A percentile compares a stretch with the other conserved stretches of the same genome.
Evolutionary conservation across 2,797 vertebrate genomes (phyloP).

Genomic region (Hylomyscus alleni): DNA sequence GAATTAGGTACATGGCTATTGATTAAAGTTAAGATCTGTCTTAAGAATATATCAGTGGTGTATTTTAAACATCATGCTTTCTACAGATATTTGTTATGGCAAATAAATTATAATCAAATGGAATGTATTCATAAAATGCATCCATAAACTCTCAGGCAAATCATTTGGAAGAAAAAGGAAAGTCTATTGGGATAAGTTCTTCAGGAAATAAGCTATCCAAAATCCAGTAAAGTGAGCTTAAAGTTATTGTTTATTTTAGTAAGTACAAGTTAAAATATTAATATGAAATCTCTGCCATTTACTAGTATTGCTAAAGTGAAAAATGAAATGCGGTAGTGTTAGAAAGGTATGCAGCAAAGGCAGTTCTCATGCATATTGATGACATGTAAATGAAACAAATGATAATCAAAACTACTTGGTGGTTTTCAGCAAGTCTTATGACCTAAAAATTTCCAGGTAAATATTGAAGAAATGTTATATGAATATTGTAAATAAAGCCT

Average conservation of each 20-base stretch:
- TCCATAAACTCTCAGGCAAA: neutral
- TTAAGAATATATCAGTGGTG: neutral
- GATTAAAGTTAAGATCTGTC: neutral
- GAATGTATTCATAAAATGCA: neutral
- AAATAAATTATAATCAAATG: conserved; percentile 4
- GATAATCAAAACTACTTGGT: neutral
- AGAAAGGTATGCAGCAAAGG: neutral
- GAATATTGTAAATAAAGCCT: neutral
- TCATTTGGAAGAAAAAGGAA: neutral
- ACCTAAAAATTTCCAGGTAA: neutral
- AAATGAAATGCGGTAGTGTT: neutral
- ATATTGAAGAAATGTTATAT: neutral
- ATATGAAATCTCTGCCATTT: neutral
- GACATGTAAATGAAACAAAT: neutral
- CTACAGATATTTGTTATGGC: neutral
- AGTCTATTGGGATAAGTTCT: neutral
- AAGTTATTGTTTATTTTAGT: neutral
- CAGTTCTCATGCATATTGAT: neutral
- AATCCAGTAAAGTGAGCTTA: neutral
- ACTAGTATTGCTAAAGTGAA: neutral
- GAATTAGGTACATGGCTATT: neutral
- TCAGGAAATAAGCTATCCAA: neutral
- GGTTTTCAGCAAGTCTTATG: neutral
- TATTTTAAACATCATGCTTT: neutral
- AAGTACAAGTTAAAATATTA: neutral